A percentile compares a stretch with the other conserved stretches of the same genome.
phyloP scores from a whole-genome alignment of 2,113 vertebrate species.

The Nothocercus julius region DNA sequence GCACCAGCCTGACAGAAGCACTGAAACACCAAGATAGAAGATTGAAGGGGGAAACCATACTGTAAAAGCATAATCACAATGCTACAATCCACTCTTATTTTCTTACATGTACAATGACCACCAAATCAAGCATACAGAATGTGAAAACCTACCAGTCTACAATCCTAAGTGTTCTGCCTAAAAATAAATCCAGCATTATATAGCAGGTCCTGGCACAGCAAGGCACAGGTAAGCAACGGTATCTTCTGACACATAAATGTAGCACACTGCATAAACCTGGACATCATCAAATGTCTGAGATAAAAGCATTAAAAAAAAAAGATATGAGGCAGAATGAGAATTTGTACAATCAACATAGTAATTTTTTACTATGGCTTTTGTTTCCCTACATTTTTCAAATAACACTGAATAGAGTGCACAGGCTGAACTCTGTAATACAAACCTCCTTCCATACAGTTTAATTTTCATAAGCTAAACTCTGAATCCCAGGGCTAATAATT shows the following conservation, averaged over 20 bases:
- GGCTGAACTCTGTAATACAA: neutral
- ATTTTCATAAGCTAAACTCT: neutral
- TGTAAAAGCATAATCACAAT: neutral
- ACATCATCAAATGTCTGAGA: neutral
- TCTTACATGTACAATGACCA: neutral
- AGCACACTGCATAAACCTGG: neutral
- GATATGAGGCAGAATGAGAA: neutral
- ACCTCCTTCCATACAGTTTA: neutral
- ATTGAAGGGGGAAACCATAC: neutral
- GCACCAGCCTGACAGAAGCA: neutral
- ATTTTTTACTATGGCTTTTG: neutral
- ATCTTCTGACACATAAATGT: accelerated
- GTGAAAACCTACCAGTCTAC: neutral
- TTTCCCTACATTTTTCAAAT: neutral
- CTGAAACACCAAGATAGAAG: neutral
- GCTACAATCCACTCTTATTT: neutral
- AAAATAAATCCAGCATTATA: neutral
- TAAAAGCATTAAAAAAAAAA: neutral
- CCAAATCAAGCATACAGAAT: neutral
- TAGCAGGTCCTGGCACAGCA: neutral
- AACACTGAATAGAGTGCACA: neutral
- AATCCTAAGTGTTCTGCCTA: neutral
- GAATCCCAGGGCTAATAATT: neutral
- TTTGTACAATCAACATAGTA: neutral
- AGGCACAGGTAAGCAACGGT: neutral